A percentile compares a stretch with the other conserved stretches of the same genome.
Evolutionary conservation across 2,113 vertebrate species (phyloP).

Genomic region (Syrrhaptes paradoxus): DNA sequence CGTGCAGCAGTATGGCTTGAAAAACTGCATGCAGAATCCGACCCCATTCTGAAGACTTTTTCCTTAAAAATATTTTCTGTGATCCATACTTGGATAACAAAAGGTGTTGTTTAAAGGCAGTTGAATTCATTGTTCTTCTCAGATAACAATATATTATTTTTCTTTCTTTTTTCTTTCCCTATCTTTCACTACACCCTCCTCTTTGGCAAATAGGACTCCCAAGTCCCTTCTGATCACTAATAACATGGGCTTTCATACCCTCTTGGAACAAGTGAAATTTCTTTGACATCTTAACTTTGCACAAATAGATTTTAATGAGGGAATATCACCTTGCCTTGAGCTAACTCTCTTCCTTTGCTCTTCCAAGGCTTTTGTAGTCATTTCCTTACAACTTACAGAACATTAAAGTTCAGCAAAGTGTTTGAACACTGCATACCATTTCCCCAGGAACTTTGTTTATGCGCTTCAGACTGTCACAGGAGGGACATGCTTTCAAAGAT

Average conservation of each 20-base stretch:
- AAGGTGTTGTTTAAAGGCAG: background rate
- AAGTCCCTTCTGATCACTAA: slow-evolving; percentile 49
- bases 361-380: slow-evolving; percentile 57
- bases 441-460: slow-evolving; percentile 57
- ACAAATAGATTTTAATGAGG: slow-evolving; percentile 68
- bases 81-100: background rate
- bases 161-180: background rate
- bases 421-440: slow-evolving; percentile 31
- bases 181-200: background rate
- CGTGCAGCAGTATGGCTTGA: background rate
- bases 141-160: background rate
- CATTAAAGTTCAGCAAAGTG: slow-evolving; percentile 52
- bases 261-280: slow-evolving; percentile 43
- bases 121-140: slow-evolving; percentile 12
- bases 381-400: slow-evolving; percentile 46
- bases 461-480: background rate
- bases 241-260: slow-evolving; percentile 35
- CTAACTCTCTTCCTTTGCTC: slow-evolving; percentile 55
- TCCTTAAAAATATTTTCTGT: background rate
- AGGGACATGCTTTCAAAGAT: background rate
- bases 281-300: slow-evolving; percentile 50
- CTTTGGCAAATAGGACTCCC: slow-evolving; percentile 38
- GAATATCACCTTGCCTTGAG: slow-evolving; percentile 70
- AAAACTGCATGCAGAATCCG: background rate
- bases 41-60: background rate